These are phyloP conservation scores for Phyllotis vaccarum DNA, from an alignment of 2,797 vertebrate species.

Conservation along the genomic window DNA sequence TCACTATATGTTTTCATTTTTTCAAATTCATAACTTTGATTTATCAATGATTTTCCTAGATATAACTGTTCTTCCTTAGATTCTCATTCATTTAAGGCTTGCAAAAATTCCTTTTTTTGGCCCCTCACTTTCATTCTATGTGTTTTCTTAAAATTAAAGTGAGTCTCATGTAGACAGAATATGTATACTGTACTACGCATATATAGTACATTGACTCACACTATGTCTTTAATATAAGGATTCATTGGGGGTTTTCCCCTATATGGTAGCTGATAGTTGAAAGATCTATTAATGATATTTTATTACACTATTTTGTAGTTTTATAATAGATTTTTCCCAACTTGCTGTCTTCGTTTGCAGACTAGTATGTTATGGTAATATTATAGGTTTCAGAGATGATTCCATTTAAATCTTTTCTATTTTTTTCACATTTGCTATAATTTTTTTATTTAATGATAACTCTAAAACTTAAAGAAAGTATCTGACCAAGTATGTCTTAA, in stretches of 20 bases:
- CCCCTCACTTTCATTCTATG: background rate
- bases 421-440: no score
- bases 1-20: background rate
- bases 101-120: background rate
- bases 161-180: background rate
- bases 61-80: no score
- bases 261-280: background rate
- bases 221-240: no score
- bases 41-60: no score
- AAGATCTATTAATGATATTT: background rate
- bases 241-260: no score
- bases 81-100: background rate
- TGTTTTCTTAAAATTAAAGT: background rate
- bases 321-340: background rate
- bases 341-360: no score
- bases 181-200: background rate
- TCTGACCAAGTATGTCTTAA: background rate
- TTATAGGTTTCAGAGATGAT: no score
- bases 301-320: background rate
- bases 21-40: background rate
- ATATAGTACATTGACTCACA: background rate
- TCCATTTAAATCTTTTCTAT: no score
- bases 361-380: no score
- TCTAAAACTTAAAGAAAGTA: background rate
- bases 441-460: no score